These are phyloP conservation scores for Carassius auratus DNA, from an alignment of 2,113 vertebrate genomes.

Conservation along the genomic window DNA sequence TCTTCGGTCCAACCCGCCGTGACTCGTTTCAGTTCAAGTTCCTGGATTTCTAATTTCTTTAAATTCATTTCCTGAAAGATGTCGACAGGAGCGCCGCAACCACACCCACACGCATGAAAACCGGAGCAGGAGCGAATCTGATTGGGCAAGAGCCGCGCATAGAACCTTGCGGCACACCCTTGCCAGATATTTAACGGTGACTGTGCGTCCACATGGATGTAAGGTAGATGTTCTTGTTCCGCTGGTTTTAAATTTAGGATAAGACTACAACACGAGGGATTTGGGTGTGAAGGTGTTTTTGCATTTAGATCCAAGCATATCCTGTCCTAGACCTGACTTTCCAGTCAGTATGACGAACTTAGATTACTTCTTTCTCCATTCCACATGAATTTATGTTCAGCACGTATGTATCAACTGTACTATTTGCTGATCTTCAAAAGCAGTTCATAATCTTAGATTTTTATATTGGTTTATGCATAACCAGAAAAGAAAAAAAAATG, in stretches of 20 bases:
- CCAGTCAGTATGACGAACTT: slow-evolving; percentile 16
- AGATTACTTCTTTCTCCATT: slow-evolving; percentile 46
- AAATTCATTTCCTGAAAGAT: slow-evolving; percentile 70
- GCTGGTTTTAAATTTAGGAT: slow-evolving; percentile 18
- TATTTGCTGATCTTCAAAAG: background rate
- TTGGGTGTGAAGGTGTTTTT: slow-evolving; percentile 39
- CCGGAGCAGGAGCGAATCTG: background rate
- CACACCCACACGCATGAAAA: slow-evolving; percentile 47
- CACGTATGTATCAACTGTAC: background rate
- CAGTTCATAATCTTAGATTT: background rate
- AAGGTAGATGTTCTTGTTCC: slow-evolving; percentile 32
- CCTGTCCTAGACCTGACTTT: slow-evolving; percentile 29
- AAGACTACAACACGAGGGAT: background rate
- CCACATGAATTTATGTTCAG: background rate
- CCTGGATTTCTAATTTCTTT: slow-evolving; percentile 45
- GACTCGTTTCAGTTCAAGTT: slow-evolving; percentile 29
- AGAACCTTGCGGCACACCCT: slow-evolving; percentile 18
- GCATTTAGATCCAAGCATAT: background rate
- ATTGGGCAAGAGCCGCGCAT: slow-evolving; percentile 1
- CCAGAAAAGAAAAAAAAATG: background rate
- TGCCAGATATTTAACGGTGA: background rate
- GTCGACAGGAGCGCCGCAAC: slow-evolving; percentile 64
- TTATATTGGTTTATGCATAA: background rate
- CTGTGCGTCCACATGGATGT: background rate
- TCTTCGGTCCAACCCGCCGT: background rate